Base-by-base conservation (phyloP, 2,113 vertebrate genomes). In the Zapus hudsonius region DNA sequence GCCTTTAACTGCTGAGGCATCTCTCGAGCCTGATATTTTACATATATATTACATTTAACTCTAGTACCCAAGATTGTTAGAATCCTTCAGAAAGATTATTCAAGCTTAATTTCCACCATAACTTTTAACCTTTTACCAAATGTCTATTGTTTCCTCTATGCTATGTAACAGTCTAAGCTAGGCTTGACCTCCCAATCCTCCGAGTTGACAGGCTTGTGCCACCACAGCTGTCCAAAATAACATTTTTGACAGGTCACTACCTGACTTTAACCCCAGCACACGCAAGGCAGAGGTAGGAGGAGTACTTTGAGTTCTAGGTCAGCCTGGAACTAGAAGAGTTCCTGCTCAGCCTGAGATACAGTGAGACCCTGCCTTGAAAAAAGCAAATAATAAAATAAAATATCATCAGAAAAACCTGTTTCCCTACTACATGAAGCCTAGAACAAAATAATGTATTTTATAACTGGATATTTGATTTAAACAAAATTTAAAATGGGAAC, bases 191-290 rank as follows among this genome's bases (percentile, higher is more conserved):
- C 29, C 17, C 7, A 17, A 47, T 47, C 42, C 40, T 75, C 29
- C 73, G 7, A 63, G 38, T 61, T 74, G 44, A 74, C 15, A 52
- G 36, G 55, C 12, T 10, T 3, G 27, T 17, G 15, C 29, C 22
- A 61, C 8, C 36, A 61, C n/a, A 72, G 11, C 17, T 57, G 25
- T 12, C 20, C 44, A 20, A 92, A 95, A 83, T 7, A 1, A 19
- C 33, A 84, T 52, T 89, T 95, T 75, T 40, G 75, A 75, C 94
- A 84, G 16, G 73, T 67, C 57, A 87, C 42, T 52, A 12, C 47
- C 7, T 12, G 47, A 7, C 47, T 47, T 47, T 47, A 47, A 47
- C 12, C 47, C 47, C 12, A 47, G 47, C 47, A 47, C 47, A 8
- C 47, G 47, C 7, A 12, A 47, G 47, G 47, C 47, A 47, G 7